These are phyloP conservation scores for Mionectes olivaceus DNA, from an alignment of 2,797 vertebrate genomes.

Conservation along the genomic window DNA sequence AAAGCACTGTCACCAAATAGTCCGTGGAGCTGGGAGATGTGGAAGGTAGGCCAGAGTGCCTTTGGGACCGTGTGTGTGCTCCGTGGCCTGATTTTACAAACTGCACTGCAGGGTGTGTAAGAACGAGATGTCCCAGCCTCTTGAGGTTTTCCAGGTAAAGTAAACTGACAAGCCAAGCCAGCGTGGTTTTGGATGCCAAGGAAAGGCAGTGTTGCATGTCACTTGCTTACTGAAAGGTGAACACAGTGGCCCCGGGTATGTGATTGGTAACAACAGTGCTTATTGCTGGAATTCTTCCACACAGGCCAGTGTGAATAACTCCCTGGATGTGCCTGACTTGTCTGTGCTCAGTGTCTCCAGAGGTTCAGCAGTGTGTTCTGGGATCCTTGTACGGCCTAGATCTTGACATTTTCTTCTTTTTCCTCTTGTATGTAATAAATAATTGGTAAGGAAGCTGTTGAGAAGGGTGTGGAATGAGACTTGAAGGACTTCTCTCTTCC, in stretches of 20 bases:
- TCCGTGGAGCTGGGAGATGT: background rate
- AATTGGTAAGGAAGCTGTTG: background rate
- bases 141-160: slow-evolving; percentile 18
- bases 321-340: background rate
- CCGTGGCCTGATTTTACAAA: background rate
- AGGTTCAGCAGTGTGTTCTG: background rate
- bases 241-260: background rate
- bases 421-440: background rate
- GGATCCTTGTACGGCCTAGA: background rate
- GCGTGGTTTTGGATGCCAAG: background rate
- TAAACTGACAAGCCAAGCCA: background rate
- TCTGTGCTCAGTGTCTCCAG: background rate
- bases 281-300: background rate
- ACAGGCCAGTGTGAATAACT: background rate
- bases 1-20: background rate
- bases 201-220: background rate
- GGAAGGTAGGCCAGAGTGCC: background rate
- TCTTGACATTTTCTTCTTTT: background rate
- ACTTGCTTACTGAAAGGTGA: background rate
- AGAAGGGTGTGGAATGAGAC: background rate
- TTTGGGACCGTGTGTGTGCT: background rate
- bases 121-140: background rate
- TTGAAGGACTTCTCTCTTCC: background rate
- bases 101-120: background rate
- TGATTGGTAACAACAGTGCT: background rate